phyloP scores from a whole-genome alignment of 2,888 invertebrate species.

The Dysmachus trigonus region DNA sequence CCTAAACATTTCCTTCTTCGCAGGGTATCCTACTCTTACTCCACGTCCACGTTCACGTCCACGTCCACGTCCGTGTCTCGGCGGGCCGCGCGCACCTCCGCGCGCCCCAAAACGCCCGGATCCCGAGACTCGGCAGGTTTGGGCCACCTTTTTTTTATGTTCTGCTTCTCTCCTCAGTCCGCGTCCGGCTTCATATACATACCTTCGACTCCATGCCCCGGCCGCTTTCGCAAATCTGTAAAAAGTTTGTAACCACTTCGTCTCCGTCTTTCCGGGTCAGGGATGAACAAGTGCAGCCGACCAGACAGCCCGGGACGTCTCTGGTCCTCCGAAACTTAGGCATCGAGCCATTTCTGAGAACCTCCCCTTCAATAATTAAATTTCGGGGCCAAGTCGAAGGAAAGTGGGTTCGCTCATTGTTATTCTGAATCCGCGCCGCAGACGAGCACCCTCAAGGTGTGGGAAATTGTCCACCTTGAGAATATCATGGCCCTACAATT shows the following conservation, averaged over 20 bases:
- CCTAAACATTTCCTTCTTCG: constrained; percentile 11
- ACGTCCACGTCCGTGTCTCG: background rate
- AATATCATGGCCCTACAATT: background rate
- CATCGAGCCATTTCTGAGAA: background rate
- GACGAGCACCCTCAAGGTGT: background rate
- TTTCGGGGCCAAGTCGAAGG: background rate
- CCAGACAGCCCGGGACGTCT: background rate
- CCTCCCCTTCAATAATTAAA: constrained; percentile 11
- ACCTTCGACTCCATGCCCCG: background rate
- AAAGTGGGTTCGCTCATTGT: background rate
- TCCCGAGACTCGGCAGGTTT: background rate
- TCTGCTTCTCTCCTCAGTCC: background rate
- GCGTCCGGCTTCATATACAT: too few species aligned
- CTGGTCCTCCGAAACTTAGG: background rate
- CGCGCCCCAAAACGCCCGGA: background rate
- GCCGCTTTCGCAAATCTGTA: background rate
- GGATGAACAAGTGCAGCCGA: constrained; percentile 32
- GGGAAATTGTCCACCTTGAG: background rate
- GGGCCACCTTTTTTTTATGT: background rate
- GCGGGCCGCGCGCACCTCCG: background rate
- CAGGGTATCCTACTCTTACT: background rate
- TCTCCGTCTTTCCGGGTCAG: constrained; percentile 42
- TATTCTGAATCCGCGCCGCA: background rate
- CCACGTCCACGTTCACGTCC: background rate
- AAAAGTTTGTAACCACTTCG: constrained; percentile 33